Percentiles rank a stretch among this genome's conserved stretches.
These are phyloP conservation scores for Papilio polyxenes DNA, from an alignment of 1,140 invertebrate genomes.

Conservation along the genomic window DNA sequence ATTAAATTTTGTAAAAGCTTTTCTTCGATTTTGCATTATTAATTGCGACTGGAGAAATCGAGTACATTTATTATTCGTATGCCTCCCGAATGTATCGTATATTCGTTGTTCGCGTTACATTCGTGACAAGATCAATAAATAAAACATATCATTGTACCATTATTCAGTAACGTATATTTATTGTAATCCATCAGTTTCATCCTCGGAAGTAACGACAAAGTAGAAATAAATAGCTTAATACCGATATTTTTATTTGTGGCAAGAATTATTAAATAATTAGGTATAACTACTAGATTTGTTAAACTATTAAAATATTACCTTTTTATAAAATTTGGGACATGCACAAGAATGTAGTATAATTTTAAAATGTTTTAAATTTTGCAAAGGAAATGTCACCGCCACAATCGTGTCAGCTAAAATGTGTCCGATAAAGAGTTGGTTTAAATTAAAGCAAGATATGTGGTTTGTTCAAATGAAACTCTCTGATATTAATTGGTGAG, in stretches of 20 bases:
- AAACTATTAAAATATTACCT: too few relatives aligned
- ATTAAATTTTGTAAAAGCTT: not conserved
- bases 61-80: conserved; percentile 6
- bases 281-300: too few relatives aligned
- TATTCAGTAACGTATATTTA: not conserved
- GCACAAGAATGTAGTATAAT: not conserved
- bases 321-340: too few relatives aligned
- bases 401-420: not conserved
- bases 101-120: conserved; percentile 1
- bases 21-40: not conserved
- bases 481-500: not conserved
- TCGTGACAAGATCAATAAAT: not conserved
- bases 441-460: conserved; percentile 17
- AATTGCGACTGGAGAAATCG: not conserved
- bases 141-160: conserved; percentile 3
- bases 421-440: conserved; percentile 18
- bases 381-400: not conserved
- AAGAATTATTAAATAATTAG: too few relatives aligned
- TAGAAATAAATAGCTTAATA: not conserved
- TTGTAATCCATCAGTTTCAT: not conserved
- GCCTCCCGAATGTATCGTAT: conserved; percentile 4
- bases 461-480: not conserved
- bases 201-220: not conserved
- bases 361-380: not conserved
- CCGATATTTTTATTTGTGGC: too few relatives aligned